phyloP scores from a whole-genome alignment of 2,888 invertebrate genomes.

The Gasteruption jaculator region DNA sequence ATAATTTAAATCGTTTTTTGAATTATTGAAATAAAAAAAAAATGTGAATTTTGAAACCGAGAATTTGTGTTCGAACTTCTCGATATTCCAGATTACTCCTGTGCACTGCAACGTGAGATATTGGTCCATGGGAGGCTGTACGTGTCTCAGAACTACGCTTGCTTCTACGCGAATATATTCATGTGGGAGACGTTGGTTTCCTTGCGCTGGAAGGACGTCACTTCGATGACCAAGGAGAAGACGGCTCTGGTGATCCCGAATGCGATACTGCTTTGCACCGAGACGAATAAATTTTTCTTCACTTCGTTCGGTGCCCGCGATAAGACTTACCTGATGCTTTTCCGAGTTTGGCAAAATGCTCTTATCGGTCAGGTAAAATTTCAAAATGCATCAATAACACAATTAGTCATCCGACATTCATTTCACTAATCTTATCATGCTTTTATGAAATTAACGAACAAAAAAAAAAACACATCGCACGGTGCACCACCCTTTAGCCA shows the following conservation, averaged over 20 bases:
- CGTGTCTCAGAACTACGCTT: slow-evolving; percentile 90
- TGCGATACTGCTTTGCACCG: slow-evolving; percentile 83
- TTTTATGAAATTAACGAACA: neutral
- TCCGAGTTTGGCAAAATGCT: slow-evolving; percentile 94
- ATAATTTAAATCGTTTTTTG: slow-evolving; percentile 1
- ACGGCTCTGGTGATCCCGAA: slow-evolving; percentile 93
- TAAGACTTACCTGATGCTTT: slow-evolving; percentile 92
- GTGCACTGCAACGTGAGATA: slow-evolving; percentile 94
- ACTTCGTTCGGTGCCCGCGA: slow-evolving; percentile 92
- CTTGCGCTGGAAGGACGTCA: slow-evolving; percentile 86
- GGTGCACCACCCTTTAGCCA: slow-evolving; percentile 48
- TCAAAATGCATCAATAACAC: too few species aligned
- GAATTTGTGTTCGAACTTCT: too few species aligned
- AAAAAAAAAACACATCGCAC: slow-evolving; percentile 1
- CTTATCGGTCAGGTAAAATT: slow-evolving; percentile 74
- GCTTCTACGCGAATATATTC: slow-evolving; percentile 97
- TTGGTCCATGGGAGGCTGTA: slow-evolving; percentile 93
- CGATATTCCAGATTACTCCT: slow-evolving; percentile 93
- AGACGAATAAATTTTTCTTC: slow-evolving; percentile 84
- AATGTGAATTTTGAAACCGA: slow-evolving; percentile 10
- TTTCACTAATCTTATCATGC: slow-evolving; percentile 15
- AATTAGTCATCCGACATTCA: too few species aligned
- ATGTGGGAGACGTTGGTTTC: slow-evolving; percentile 90
- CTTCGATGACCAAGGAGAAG: slow-evolving; percentile 91
- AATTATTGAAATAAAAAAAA: slow-evolving; percentile 12